Evolutionary conservation across 2,888 invertebrate genomes (phyloP), one percentile per base, ranked within the genome.

Genomic region (Camponotus fellah): DNA sequence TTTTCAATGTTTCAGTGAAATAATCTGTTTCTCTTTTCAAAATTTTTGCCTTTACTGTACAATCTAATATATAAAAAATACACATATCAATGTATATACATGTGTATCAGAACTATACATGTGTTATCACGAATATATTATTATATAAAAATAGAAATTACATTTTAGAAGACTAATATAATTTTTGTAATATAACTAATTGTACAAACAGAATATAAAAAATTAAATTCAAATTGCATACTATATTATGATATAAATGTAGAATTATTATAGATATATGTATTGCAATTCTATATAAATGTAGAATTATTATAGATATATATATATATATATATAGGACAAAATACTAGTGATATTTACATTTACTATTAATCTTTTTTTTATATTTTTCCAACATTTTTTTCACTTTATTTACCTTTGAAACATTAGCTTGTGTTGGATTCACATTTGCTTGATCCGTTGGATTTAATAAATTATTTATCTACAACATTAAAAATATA

Each of bases 401-500:
- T 53, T 53, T 53, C 21, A 26, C 26, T 26, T 76, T 43, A 12
- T 77, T 40, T 66, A 56, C 40, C 76, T 77, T 66, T 56, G 32
- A 0, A 14, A 17, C 26, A 46, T 12, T 12, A 5, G 2, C 2
- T 53, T 53, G n/a, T 14, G 5, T 8, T 53, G n/a, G n/a, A 14
- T 46, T 46, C n/a, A 53, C 8, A 6, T n/a, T 66, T 34, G 14
- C 2, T 21, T 46, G 21, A 40, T 26, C 26, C n/a, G 1, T 32
- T 32, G 53, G 12, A 66, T 66, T 26, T 8, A 77, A 12, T 32
- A 77, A n/a, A 60, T 77, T 66, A 32, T 77, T 66, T 14, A 56
- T 5, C 76, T 77, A 9, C 1, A 56, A 66, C 0, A 66, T 34
- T 40, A 49, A 65, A 37, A 12, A 43, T 46, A 46, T 26, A 26